Conservation (phyloP, 2,888 invertebrate species). For the Miltochrista miniata region DNA sequence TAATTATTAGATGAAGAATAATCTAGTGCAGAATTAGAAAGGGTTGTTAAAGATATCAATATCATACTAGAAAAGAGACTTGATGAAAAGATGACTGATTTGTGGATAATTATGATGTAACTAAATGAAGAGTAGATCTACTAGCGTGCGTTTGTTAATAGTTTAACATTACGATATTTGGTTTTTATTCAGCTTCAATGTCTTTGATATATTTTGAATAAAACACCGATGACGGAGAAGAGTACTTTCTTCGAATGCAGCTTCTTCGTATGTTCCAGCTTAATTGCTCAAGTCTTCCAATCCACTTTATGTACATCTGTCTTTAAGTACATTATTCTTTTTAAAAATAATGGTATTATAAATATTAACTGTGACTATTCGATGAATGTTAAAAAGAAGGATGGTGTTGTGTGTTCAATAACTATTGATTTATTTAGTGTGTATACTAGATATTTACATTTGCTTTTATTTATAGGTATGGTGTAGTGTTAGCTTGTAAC, state of each 20-base stretch:
- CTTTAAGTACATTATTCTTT: constrained; percentile 30
- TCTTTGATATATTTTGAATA: constrained; percentile 30
- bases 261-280: constrained; percentile 42
- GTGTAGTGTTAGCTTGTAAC: constrained; percentile 53
- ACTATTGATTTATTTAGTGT: constrained; percentile 44
- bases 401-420: constrained; percentile 59
- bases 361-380: constrained; percentile 45
- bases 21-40: not conserved
- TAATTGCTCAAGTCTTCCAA: constrained; percentile 73
- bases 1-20: not conserved
- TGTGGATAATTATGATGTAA: not conserved
- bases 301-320: constrained; percentile 54
- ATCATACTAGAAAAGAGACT: constrained; percentile 1
- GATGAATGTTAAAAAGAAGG: constrained; percentile 31
- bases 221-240: constrained; percentile 32
- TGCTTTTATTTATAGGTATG: constrained; percentile 55
- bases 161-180: too few relatives aligned
- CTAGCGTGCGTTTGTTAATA: not conserved
- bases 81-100: constrained; percentile 8
- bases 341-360: constrained; percentile 17
- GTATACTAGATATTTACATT: constrained; percentile 39
- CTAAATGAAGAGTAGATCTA: not conserved
- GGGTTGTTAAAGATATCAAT: not conserved
- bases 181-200: constrained; percentile 21
- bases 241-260: constrained; percentile 26